phyloP scores from a whole-genome alignment of 2,888 invertebrate species.

The Pristionchus entomophagus region DNA sequence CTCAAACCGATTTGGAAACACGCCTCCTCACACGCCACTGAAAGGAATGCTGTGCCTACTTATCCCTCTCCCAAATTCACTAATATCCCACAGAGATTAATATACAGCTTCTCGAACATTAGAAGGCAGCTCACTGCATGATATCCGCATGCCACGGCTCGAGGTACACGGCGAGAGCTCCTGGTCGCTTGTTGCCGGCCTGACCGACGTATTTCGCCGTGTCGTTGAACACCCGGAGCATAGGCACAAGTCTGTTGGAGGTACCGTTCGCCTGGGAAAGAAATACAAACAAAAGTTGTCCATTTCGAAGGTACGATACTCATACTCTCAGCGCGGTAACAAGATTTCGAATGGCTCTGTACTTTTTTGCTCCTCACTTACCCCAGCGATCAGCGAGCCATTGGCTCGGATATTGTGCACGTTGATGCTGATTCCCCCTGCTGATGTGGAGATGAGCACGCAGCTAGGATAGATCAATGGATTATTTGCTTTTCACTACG shows the following conservation, averaged over 20 bases:
- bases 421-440: slow-evolving; percentile 96
- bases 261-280: slow-evolving; percentile 85
- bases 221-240: slow-evolving; percentile 94
- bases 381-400: slow-evolving; percentile 90
- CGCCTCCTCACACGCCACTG: too few species aligned
- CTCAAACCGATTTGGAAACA: too few species aligned
- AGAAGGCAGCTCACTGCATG: slow-evolving; percentile 81
- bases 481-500: background rate
- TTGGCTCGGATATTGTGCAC: slow-evolving; percentile 94
- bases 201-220: slow-evolving; percentile 97
- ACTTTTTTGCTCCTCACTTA: too few species aligned
- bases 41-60: too few species aligned
- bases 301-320: background rate
- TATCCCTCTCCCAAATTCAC: too few species aligned
- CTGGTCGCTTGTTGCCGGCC: slow-evolving; percentile 96
- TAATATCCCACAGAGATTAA: too few species aligned
- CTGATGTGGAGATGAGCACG: slow-evolving; percentile 94
- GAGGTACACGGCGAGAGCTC: slow-evolving; percentile 96
- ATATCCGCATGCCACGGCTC: slow-evolving; percentile 99
- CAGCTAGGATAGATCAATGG: slow-evolving; percentile 78
- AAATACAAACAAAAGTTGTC: too few species aligned
- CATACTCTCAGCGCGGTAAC: background rate
- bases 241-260: slow-evolving; percentile 95
- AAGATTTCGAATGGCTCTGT: too few species aligned
- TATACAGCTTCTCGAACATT: too few species aligned